These are phyloP conservation scores for Pipistrellus kuhlii DNA, from an alignment of 2,797 vertebrate species.

Conservation along the genomic window DNA sequence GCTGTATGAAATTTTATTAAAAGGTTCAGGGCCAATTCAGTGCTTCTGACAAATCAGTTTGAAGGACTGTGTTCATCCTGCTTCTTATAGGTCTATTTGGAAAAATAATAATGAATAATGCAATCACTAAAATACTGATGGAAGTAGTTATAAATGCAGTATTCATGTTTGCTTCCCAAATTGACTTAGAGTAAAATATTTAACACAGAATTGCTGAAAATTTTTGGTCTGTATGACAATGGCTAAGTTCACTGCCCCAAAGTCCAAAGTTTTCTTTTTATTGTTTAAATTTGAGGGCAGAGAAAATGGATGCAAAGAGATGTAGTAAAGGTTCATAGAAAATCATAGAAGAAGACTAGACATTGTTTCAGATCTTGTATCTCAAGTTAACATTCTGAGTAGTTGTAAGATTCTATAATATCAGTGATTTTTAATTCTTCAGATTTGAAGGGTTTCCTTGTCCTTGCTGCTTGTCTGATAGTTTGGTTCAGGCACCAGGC, in stretches of 20 bases:
- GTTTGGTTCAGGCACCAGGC: not conserved
- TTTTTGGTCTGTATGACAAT: constrained; percentile 35
- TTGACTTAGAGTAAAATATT: constrained; percentile 40
- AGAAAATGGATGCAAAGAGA: not conserved
- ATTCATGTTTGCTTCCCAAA: constrained; percentile 39
- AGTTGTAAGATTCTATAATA: not conserved
- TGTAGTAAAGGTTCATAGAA: not conserved
- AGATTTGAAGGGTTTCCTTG: not conserved
- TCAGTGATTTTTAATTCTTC: constrained; percentile 18
- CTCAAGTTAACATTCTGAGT: not conserved
- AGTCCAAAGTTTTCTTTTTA: not conserved
- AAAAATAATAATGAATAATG: constrained; percentile 41
- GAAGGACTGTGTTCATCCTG: not conserved
- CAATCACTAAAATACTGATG: not conserved
- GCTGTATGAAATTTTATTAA: constrained; percentile 69
- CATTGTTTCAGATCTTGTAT: not conserved
- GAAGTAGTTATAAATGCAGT: not conserved
- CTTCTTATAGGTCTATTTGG: constrained; percentile 61
- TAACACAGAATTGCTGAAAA: not conserved
- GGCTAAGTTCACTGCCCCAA: not conserved
- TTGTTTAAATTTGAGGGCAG: constrained; percentile 53
- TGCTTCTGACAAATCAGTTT: constrained; percentile 59
- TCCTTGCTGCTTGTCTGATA: constrained; percentile 13
- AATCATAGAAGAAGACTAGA: not conserved
- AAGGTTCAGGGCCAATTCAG: constrained; percentile 63